phyloP scores from a whole-genome alignment of 2,797 vertebrate genomes.

The Acanthopagrus latus region DNA sequence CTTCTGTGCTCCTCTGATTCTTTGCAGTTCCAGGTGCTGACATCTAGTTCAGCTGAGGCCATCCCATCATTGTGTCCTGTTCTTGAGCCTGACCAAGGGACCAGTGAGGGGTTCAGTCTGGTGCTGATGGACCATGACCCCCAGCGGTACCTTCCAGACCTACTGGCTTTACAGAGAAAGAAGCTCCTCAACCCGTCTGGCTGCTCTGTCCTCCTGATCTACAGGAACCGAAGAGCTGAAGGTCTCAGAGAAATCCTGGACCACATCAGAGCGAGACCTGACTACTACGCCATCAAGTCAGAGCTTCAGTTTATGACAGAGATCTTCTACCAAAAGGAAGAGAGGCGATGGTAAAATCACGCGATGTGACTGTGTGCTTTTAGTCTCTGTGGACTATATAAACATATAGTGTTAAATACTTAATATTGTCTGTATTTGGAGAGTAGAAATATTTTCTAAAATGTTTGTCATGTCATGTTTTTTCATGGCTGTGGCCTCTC shows the following conservation, averaged over 20 bases:
- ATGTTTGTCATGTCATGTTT: neutral
- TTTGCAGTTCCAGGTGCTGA: constrained; percentile 81
- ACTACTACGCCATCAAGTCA: constrained; percentile 54
- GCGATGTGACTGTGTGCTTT: neutral
- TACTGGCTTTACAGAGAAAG: constrained; percentile 72
- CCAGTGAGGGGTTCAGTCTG: constrained; percentile 55
- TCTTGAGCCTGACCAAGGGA: constrained; percentile 28
- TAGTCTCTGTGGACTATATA: neutral
- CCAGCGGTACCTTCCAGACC: constrained; percentile 73
- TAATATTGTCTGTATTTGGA: neutral
- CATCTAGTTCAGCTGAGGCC: constrained; percentile 70
- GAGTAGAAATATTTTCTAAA: constrained; percentile 12
- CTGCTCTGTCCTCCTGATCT: constrained; percentile 74
- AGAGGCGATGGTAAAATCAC: neutral
- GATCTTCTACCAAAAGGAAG: constrained; percentile 53
- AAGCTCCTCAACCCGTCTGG: constrained; percentile 67
- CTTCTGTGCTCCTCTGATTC: neutral
- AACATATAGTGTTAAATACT: constrained; percentile 9
- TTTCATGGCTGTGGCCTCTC: neutral
- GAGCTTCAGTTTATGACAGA: constrained; percentile 67
- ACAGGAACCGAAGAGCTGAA: constrained; percentile 38
- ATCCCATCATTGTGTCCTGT: constrained; percentile 57
- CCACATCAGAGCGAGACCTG: constrained; percentile 46
- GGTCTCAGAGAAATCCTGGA: constrained; percentile 53
- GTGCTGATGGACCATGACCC: constrained; percentile 83